Evolutionary conservation across 1,140 invertebrate species (phyloP).

Genomic region (Sinonovacula constricta): DNA sequence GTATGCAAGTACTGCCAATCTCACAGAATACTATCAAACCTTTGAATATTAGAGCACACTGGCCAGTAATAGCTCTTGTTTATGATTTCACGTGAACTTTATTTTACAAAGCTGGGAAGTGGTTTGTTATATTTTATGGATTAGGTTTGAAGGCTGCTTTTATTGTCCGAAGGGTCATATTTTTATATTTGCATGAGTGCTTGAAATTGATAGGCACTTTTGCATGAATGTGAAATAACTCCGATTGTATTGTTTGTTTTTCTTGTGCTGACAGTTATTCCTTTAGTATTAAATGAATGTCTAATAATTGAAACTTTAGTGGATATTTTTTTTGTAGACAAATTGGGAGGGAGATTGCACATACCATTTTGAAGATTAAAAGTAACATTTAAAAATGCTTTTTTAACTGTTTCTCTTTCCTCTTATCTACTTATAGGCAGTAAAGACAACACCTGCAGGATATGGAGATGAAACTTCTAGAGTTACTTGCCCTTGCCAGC

Average conservation of each 20-base stretch:
- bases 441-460: constrained; percentile 79
- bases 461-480: constrained; percentile 74
- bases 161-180: not conserved
- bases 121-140: not conserved
- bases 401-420: too few relatives aligned
- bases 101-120: not conserved
- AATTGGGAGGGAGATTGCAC: too few relatives aligned
- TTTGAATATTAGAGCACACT: not conserved
- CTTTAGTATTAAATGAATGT: too few relatives aligned
- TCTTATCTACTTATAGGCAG: constrained; percentile 69
- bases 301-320: too few relatives aligned
- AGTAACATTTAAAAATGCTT: too few relatives aligned
- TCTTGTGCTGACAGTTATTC: too few relatives aligned
- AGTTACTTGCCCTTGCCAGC: not conserved
- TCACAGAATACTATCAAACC: not conserved
- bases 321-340: too few relatives aligned
- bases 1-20: not conserved
- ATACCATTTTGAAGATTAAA: too few relatives aligned
- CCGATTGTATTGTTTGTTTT: too few relatives aligned
- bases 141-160: not conserved
- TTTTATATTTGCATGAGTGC: not conserved
- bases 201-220: too few relatives aligned
- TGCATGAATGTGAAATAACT: too few relatives aligned
- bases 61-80: not conserved
- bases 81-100: not conserved